A percentile compares a stretch with the other conserved stretches of the same genome.
phyloP scores from a whole-genome alignment of 2,888 invertebrate genomes.

The Nezara viridula region DNA sequence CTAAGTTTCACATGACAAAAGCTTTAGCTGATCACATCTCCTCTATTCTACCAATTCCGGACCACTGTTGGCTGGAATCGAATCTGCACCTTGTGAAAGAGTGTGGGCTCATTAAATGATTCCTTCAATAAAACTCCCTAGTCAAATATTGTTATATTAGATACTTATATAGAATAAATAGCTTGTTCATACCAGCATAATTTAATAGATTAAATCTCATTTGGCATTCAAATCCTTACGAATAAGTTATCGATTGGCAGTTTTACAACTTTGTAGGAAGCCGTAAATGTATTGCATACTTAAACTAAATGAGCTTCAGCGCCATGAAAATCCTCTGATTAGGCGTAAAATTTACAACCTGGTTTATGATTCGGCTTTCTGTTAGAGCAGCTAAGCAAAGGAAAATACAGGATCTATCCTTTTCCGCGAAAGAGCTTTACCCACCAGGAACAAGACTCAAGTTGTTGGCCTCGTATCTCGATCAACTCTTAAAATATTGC shows the following conservation, averaged over 20 bases:
- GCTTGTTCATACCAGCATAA: not conserved
- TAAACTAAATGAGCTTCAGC: not conserved
- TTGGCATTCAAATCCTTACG: not conserved
- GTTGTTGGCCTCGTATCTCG: not conserved
- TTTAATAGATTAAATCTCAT: not conserved
- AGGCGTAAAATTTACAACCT: slow-evolving; percentile 32
- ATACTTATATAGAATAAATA: not conserved
- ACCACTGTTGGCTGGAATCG: not conserved
- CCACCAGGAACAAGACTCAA: not conserved
- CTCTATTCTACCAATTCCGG: not conserved
- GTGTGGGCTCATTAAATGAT: not conserved
- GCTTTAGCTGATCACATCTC: not conserved
- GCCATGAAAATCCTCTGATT: not conserved
- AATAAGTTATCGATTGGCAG: slow-evolving; percentile 3
- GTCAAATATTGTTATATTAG: not conserved
- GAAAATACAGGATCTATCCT: not conserved
- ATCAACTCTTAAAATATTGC: not conserved
- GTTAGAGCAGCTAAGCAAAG: not conserved
- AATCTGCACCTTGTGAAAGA: not conserved
- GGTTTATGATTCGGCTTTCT: slow-evolving; percentile 10
- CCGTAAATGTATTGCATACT: not conserved
- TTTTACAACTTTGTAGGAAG: not conserved
- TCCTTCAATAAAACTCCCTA: not conserved
- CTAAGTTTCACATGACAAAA: not conserved
- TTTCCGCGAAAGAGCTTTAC: not conserved